Percentiles rank a stretch among this genome's conserved stretches.
Evolutionary conservation across 2,888 invertebrate species (phyloP).

Genomic region (Oithona nana): DNA sequence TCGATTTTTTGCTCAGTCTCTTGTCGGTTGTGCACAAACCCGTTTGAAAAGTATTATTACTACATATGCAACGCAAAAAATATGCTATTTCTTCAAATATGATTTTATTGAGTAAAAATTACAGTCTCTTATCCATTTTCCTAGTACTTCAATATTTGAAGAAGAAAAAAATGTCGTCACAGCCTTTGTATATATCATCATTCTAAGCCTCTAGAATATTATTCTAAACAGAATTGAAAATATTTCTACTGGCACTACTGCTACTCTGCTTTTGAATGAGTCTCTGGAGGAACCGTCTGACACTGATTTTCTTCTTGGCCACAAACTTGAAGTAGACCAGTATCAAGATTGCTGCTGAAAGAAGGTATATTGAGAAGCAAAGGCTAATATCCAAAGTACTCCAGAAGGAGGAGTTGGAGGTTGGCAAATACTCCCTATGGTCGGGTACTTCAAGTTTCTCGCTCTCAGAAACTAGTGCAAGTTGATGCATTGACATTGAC

Average conservation of each 20-base stretch:
- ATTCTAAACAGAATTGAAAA: neutral
- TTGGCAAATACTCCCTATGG: neutral
- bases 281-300: too few species aligned
- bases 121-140: too few species aligned
- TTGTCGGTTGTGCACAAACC: neutral
- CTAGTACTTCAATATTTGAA: too few species aligned
- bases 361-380: neutral
- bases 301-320: neutral
- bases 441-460: neutral
- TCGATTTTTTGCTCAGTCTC: neutral
- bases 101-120: too few species aligned
- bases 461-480: neutral
- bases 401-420: neutral
- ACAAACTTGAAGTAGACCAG: slow-evolving; percentile 8
- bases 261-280: too few species aligned
- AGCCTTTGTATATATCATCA: too few species aligned
- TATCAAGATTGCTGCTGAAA: neutral
- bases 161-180: too few species aligned
- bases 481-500: neutral
- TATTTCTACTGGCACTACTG: neutral
- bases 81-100: too few species aligned
- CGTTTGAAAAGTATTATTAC: too few species aligned
- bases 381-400: neutral
- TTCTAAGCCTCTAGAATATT: too few species aligned
- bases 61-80: too few species aligned